A percentile compares a stretch with the other conserved stretches of the same genome.
Evolutionary conservation across 1,140 invertebrate species (phyloP).

Genomic region (Aplysia californica): DNA sequence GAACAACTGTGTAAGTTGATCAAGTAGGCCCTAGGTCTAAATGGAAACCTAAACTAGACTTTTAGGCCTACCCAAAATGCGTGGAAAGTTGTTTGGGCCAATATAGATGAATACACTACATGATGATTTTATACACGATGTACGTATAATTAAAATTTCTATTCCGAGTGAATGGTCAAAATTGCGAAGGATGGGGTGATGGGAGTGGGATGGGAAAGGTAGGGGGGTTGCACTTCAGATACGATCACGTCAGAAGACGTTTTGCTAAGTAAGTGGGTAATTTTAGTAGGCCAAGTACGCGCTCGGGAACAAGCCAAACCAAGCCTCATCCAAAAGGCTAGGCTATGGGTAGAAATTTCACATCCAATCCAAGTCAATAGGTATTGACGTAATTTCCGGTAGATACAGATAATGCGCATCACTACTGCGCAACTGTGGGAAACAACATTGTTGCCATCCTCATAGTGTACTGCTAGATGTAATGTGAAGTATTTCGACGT

Average conservation of each 20-base stretch:
- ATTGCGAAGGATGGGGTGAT: not conserved
- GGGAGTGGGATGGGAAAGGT: not conserved
- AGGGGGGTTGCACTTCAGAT: not conserved
- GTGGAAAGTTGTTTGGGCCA: too few relatives aligned
- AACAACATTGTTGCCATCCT: not conserved
- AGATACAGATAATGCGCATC: constrained; percentile 1
- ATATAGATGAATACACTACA: too few relatives aligned
- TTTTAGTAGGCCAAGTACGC: not conserved
- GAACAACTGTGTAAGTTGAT: too few relatives aligned
- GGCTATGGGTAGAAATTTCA: not conserved
- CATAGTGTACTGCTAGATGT: not conserved
- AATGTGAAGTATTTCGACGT: not conserved
- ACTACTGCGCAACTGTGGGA: not conserved
- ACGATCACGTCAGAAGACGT: not conserved
- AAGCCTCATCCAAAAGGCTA: not conserved
- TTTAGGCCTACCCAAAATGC: too few relatives aligned
- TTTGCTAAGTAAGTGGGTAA: not conserved
- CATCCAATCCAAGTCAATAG: constrained; percentile 1
- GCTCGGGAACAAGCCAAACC: not conserved
- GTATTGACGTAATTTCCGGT: constrained; percentile 22
- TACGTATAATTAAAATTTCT: too few relatives aligned
- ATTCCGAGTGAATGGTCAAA: too few relatives aligned
- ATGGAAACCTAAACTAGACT: too few relatives aligned
- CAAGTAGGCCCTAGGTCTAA: too few relatives aligned
- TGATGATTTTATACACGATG: too few relatives aligned